Base-by-base conservation (phyloP, 2,113 vertebrate species). In the Heterochromis multidens region DNA sequence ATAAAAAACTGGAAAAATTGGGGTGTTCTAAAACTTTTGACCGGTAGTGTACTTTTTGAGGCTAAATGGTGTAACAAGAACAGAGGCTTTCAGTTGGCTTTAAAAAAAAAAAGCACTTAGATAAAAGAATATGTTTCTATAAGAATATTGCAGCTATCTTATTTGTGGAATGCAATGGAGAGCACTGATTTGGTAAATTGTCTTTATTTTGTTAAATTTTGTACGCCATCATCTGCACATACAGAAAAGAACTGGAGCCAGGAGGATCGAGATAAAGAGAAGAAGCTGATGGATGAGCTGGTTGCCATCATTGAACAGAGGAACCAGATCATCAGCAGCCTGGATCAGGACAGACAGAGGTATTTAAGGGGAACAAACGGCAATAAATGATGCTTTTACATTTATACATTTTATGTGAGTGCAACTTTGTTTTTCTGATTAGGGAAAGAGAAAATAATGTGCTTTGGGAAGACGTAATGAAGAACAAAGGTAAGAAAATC, bases 271-370 rank as follows among this genome's bases (percentile, higher is more conserved):
- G 84, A 54, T 35, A 95, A 91, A 60, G 98, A 99, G 86, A 95
- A 96, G 91, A 95, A 96, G 90, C 93, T 99, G 90, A 98, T 97
- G 97, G 91, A 95, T 21, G 97, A 98, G 89, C 94, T 99, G 37
- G 95, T 98, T 76, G 94, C 95, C 70, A 95, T 99, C 90, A 97
- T 99, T 3, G 97, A 98, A 70, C 96, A 98, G 94, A 97, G 98
- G 88, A 97, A 99, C 0, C 96, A 97, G 84, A 99, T 99, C 6
- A 94, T 99, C 91, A 97, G 96, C 95, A 97, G 96, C 93, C 85
- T 99, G 90, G 98, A 99, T 0, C 97, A 97, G 93, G 97, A 99
- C 93, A 94, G 96, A 63, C 96, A 97, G 93, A 98, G 97, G 98
- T 99, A 93, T 27, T 2, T 19, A 7, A 16, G 4, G 5, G 16